phyloP scores from a whole-genome alignment of 2,797 vertebrate genomes.

The Coilia nasus region DNA sequence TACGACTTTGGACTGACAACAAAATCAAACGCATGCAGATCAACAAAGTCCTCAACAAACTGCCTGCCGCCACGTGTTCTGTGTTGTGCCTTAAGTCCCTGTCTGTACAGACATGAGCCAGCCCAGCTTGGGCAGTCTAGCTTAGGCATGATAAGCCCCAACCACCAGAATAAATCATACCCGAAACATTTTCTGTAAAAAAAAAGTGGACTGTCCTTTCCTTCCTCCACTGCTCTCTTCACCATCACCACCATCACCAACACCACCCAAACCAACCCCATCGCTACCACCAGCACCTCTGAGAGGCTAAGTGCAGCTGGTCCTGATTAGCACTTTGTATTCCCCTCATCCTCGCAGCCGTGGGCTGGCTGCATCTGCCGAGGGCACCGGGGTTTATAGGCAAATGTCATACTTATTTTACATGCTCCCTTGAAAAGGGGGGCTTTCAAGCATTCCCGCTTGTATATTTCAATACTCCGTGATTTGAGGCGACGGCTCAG shows the following conservation, averaged over 20 bases:
- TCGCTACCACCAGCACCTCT: neutral
- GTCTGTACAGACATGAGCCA: neutral
- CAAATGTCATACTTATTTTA: conserved; percentile 31
- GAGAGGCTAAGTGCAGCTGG: conserved; percentile 67
- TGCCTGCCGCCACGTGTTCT: neutral
- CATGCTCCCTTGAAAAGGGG: conserved; percentile 18
- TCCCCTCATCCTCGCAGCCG: conserved; percentile 67
- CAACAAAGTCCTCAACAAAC: neutral
- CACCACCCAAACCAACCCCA: no score
- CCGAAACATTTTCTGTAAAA: neutral
- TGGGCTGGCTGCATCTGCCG: conserved; percentile 69
- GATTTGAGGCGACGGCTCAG: neutral
- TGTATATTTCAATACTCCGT: neutral
- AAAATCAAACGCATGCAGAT: neutral
- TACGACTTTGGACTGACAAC: neutral
- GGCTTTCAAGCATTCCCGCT: conserved; percentile 5
- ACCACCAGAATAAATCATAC: conserved; percentile 32
- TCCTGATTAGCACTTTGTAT: conserved; percentile 75
- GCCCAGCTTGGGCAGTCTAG: neutral
- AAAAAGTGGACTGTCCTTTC: conserved; percentile 10
- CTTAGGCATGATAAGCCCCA: neutral
- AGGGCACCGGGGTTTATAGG: conserved; percentile 70
- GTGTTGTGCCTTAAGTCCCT: neutral
- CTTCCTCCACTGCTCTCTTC: neutral
- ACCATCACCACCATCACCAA: no score